A percentile compares a stretch with the other conserved stretches of the same genome.
Conservation (phyloP, 2,113 vertebrate species). For the Coryphaenoides rupestris region DNA sequence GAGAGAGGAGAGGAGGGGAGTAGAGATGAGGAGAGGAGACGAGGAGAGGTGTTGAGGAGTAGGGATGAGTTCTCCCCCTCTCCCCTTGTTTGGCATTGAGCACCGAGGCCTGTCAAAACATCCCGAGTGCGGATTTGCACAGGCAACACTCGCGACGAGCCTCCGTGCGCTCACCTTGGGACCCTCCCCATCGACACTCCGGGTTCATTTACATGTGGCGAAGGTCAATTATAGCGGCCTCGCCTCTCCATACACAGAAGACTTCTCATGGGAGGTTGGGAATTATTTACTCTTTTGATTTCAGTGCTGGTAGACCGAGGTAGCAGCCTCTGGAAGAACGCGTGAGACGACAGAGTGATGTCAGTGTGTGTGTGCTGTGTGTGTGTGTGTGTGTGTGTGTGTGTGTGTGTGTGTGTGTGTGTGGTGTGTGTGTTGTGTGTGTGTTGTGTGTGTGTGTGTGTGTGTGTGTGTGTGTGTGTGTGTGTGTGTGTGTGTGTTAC, state of each 20-base stretch:
- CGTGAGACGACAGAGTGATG: too few species aligned
- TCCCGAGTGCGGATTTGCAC: not conserved
- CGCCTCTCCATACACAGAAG: not conserved
- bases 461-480: too few species aligned
- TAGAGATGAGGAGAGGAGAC: too few species aligned
- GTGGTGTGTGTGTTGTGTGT: not conserved
- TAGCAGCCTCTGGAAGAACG: too few species aligned
- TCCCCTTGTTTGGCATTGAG: constrained; percentile 1
- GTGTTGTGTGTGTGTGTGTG: not conserved
- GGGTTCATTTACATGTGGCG: constrained; percentile 30
- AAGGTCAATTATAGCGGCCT: constrained; percentile 27
- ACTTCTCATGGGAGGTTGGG: constrained; percentile 10
- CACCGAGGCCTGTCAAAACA: constrained; percentile 17
- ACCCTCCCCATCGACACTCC: not conserved
- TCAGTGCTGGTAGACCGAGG: not conserved
- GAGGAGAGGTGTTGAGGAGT: too few species aligned
- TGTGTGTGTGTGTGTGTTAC: too few species aligned
- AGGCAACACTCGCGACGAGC: too few species aligned
- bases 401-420: not conserved
- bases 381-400: not conserved
- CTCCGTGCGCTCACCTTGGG: too few species aligned
- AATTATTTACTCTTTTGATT: constrained; percentile 26
- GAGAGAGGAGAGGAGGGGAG: too few species aligned
- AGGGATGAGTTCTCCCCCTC: too few species aligned
- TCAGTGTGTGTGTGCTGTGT: too few species aligned